These are phyloP conservation scores for Abscondita cerata DNA, from an alignment of 2,888 invertebrate genomes.

Conservation along the genomic window DNA sequence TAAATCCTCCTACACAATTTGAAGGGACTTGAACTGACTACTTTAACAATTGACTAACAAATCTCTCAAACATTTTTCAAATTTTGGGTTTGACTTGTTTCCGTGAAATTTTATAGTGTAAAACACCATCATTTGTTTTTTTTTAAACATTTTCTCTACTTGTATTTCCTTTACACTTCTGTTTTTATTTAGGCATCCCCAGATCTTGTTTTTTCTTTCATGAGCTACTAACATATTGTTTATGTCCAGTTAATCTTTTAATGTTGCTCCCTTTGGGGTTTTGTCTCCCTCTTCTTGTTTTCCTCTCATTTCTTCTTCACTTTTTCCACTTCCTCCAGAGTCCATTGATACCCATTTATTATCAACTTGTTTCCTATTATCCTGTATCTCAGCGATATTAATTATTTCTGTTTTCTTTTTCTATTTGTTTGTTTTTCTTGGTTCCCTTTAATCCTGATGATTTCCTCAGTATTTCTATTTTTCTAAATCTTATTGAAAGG, in stretches of 20 bases:
- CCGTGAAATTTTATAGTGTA: too few species aligned
- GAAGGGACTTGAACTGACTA: too few species aligned
- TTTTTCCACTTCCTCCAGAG: too few species aligned
- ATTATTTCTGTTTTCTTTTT: constrained; percentile 4
- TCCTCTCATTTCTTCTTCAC: not conserved
- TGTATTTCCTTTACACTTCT: not conserved
- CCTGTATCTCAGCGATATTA: constrained; percentile 2
- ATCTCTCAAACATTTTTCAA: too few species aligned
- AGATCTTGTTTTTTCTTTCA: not conserved
- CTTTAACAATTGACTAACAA: too few species aligned
- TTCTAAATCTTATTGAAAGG: constrained; percentile 7
- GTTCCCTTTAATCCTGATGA: constrained; percentile 2
- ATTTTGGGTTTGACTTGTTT: too few species aligned
- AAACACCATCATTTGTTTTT: too few species aligned
- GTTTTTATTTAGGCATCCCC: not conserved
- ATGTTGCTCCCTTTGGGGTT: not conserved
- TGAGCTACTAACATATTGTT: constrained; percentile 2
- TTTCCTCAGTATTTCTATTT: constrained; percentile 6
- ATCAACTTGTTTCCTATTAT: constrained; percentile 9
- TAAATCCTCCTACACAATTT: too few species aligned
- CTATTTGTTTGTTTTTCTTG: not conserved
- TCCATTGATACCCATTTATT: constrained; percentile 9
- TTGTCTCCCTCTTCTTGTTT: constrained; percentile 6
- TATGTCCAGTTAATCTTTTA: constrained; percentile 9
- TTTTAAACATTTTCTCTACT: too few species aligned